Evolutionary conservation across 2,797 vertebrate species (phyloP), one percentile per base, ranked within the genome.

Genomic region (Tapera naevia): DNA sequence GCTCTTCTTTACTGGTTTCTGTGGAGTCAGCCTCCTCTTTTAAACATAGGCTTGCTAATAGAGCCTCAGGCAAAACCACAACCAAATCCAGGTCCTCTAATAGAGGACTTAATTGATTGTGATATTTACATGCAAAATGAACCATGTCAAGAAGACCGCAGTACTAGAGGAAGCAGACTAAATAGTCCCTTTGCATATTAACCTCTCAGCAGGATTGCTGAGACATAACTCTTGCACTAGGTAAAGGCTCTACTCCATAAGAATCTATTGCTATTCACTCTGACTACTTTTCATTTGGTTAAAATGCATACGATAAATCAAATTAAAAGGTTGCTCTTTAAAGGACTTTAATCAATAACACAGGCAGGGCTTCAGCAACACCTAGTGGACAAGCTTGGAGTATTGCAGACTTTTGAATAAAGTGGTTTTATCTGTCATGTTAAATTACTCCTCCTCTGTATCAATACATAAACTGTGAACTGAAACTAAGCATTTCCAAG

Each of bases 351-450:
- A 81, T 66, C 80, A 66, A 39, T 81, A 66, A 45, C 85, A 95
- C 91, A 60, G 21, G 61, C 79, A 91, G 95, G 78, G 37, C 72
- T 96, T 78, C 86, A 96, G 91, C 96, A 85, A 96, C 98, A 97
- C 74, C 98, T 98, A 96, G 97, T 97, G 98, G 96, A 43, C 76
- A 85, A 39, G 8, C 37, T 10, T 11, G 7, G 30, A 57, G 90
- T 86, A 93, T 57, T 89, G 88, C 96, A 94, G 82, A 51, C 76
- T 69, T 65, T 25, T 11, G 17, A 7, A 17, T 2, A 66, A 24
- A 0, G 0, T 24, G 27, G 30, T 5, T 56, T 48, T 41, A 65
- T 80, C 74, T 66, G 27, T 70, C 51, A 1, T 7, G 13, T 33
- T 61, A 76, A 62, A 93, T 95, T 24, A 65, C 64, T 69, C 41